Base-by-base conservation (phyloP, 2,797 vertebrate genomes). In the Acanthurus lineatus region DNA sequence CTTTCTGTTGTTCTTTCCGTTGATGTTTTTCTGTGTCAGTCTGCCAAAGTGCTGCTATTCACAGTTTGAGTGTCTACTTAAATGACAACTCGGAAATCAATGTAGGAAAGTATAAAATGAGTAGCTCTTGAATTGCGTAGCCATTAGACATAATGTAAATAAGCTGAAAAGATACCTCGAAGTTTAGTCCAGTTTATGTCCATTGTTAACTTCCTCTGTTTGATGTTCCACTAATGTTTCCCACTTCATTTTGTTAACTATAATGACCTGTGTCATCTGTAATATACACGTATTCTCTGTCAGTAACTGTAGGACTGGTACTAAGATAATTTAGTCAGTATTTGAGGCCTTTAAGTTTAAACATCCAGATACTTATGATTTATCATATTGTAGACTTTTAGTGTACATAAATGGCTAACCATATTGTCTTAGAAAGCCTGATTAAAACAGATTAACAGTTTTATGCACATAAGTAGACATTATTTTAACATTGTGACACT, bases 11-110 rank as follows among this genome's bases (percentile, higher is more conserved):
- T 71, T 71, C 48, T 57, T 60, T 68, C 22, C 28, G 53, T 47
- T 56, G 12, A 28, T 64, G 47, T 62, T 73, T 14, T 75, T 71
- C 52, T 61, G 42, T 40, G 15, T 70, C 45, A 47, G 63, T 48
- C 42, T 66, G 25, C n/a, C 6, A 8, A 61, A 69, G 62, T 22
- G 0, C 22, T 6, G 40, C 52, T 25, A 12, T 56, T 59, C 40
- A 63, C 48, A 15, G 54, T 71, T 32, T 57, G 28, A 62, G 22
- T 47, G 60, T 76, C 35, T 25, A 9, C 20, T 47, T 57, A 20
- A 25, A 56, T 49, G 32, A 32, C 66, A 42, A 28, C 25, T 40
- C 56, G 17, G 44, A 81, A 70, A 65, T 76, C 0, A 38, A 5
- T 32, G n/a, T 19, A 44, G 15, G 9, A 49, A 66, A 57, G 25